phyloP scores from a whole-genome alignment of 1,140 invertebrate genomes.

The Drosophila lini region DNA sequence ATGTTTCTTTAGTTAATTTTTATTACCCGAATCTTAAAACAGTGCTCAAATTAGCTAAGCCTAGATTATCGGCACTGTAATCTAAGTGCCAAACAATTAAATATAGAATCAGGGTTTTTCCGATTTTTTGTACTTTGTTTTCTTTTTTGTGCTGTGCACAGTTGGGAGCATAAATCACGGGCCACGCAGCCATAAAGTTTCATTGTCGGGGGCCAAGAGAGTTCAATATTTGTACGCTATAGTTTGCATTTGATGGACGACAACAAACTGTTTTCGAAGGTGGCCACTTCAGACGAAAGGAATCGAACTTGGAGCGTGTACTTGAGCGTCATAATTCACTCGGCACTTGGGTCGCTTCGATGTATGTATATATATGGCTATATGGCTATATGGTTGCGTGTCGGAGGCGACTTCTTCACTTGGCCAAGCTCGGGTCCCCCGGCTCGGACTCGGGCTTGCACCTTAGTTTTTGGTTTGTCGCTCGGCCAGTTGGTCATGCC shows the following conservation, averaged over 20 bases:
- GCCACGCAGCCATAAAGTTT: constrained; percentile 74
- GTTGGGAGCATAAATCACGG: constrained; percentile 63
- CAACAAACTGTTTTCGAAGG: constrained; percentile 75
- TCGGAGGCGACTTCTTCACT: constrained; percentile 62
- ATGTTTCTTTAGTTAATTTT: not conserved
- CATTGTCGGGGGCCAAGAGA: constrained; percentile 62
- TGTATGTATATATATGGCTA: not conserved
- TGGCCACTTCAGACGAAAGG: constrained; percentile 48
- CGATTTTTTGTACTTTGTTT: not conserved
- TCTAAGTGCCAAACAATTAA: constrained; percentile 16
- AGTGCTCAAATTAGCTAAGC: constrained; percentile 5
- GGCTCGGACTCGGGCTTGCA: constrained; percentile 18
- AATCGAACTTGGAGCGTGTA: constrained; percentile 40
- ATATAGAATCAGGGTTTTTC: constrained; percentile 12
- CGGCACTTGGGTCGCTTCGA: constrained; percentile 60
- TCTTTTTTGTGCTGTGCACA: constrained; percentile 2
- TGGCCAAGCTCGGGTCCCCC: constrained; percentile 32
- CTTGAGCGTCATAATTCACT: constrained; percentile 76
- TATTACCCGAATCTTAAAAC: not conserved
- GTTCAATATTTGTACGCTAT: constrained; percentile 70
- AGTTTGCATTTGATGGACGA: constrained; percentile 77
- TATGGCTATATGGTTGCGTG: constrained; percentile 52
- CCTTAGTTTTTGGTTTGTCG: constrained; percentile 14
- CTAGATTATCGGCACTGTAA: constrained; percentile 13
- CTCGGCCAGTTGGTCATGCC: constrained; percentile 65